A percentile compares a stretch with the other conserved stretches of the same genome.
phyloP scores from a whole-genome alignment of 2,113 vertebrate genomes.

The Elachura formosa region DNA sequence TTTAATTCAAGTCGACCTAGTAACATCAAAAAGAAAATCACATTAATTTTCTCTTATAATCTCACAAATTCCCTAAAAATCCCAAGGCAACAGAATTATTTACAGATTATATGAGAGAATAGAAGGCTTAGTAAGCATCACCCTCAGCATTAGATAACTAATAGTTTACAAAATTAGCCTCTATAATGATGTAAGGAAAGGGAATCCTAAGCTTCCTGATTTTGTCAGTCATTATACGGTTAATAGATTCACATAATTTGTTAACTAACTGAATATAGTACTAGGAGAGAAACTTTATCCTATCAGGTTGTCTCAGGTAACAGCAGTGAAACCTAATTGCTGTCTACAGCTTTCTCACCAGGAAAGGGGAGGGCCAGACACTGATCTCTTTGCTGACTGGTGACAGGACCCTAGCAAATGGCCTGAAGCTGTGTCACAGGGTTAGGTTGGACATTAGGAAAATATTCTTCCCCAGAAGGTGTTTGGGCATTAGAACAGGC shows the following conservation, averaged over 20 bases:
- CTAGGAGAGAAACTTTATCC: not conserved
- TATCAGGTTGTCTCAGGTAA: not conserved
- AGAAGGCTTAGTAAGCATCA: not conserved
- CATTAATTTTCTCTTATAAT: not conserved
- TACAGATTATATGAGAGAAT: not conserved
- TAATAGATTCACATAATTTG: not conserved
- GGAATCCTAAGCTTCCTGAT: not conserved
- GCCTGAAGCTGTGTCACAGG: not conserved
- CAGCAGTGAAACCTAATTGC: not conserved
- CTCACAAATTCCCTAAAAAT: not conserved
- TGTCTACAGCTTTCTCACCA: not conserved
- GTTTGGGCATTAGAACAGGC: not conserved
- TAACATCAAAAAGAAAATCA: not conserved
- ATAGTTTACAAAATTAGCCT: not conserved
- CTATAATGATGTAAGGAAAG: not conserved
- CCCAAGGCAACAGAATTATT: not conserved
- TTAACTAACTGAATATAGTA: not conserved
- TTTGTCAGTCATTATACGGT: not conserved
- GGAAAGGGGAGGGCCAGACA: not conserved
- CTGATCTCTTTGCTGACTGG: not conserved
- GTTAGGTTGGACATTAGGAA: not conserved
- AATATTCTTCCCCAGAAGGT: not conserved
- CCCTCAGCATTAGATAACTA: not conserved
- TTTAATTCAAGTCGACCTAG: conserved; percentile 92
- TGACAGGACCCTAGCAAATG: not conserved